Base-by-base conservation (phyloP, 2,797 vertebrate species). In the Sarcophilus harrisii region DNA sequence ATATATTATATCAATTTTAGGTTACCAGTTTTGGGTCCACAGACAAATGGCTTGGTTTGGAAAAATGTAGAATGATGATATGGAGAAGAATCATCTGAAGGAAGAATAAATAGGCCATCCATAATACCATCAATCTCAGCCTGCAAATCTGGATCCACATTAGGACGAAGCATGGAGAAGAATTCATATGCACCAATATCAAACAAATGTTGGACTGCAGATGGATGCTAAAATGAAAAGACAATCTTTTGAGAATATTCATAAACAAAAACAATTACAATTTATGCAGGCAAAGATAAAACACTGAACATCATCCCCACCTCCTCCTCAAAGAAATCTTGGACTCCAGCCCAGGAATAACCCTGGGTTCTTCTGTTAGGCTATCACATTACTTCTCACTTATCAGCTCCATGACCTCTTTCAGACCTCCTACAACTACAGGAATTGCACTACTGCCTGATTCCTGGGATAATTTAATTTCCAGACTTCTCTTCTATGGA, bases 151-250 rank as follows among this genome's bases (percentile, higher is more conserved):
- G 99, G 99, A 96, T 99, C 99, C 98, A 99, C 97, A 8, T 99
- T 99, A 0, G 98, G 98, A 91, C 99, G 99, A 98, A 99, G 99
- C 94, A 99, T 99, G 92, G 99, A 99, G 93, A 99, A 99, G 98
- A 99, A 99, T 97, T 99, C 99, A 73, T 99, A 99, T 38, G 99
- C 99, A 38, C 99, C 99, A 58, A 99, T 99, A 66, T 99, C 99
- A 98, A 99, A 97, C 96, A 99, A 98, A 98, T 99, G 99, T 98
- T 99, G 99, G 92, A 99, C 99, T 96, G 99, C 99, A 95, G 98
- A 98, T 3, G 99, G 98, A 98, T 99, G 99, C 99, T 99, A 98
- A 58, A 97, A 98, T 73, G 92, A 28, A 73, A 96, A 90, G 0
- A 54, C 3, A n/a, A 9, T 52, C 59, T 49, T 57, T 93, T 91